Base-by-base conservation (phyloP, 2,797 vertebrate genomes). In the Serranus cabrilla region DNA sequence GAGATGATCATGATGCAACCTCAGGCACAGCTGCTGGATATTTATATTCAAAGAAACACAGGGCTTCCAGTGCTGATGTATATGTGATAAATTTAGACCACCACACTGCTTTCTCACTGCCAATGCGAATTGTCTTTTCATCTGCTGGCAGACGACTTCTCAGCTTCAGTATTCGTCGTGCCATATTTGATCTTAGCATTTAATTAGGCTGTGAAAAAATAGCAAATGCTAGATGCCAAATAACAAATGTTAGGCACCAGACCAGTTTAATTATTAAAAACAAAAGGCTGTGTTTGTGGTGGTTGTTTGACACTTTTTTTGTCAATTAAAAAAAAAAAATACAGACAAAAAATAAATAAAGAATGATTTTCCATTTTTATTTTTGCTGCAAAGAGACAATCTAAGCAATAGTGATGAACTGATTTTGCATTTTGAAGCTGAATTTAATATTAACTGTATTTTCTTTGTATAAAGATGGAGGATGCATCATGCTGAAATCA, bases 31-130 rank as follows among this genome's bases (percentile, higher is more conserved):
- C 40, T 45, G 31, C 49, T 1, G 20, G 18, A 72, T 56, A 58
- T 82, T 56, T 74, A 62, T 62, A 68, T 71, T 63, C 11, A 68
- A 57, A 56, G 31, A 76, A 25, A 8, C 37, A 14, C 68, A 9
- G 27, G 10, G 17, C 60, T 67, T 57, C 51, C 27, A 52, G 51
- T 42, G 23, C 59, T 51, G 52, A 9, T 52, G 39, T 64, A 40
- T 27, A 20, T 58, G 14, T 55, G 31, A 13, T 50, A 21, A 57
- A n/a, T 69, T 65, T 43, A 46, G 8, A 55, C 71, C 34, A 39
- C 71, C 21, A 58, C 25, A 43, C 57, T 42, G 71, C n/a, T 34
- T 55, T 39, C 42, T 17, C 27, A 46, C 55, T 51, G 52, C n/a
- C 43, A 25, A 0, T 9, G 11, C 9, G 18, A 21, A 50, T 21